Base-by-base conservation (phyloP, 1,140 invertebrate genomes). In the Brachystomella parvula region DNA sequence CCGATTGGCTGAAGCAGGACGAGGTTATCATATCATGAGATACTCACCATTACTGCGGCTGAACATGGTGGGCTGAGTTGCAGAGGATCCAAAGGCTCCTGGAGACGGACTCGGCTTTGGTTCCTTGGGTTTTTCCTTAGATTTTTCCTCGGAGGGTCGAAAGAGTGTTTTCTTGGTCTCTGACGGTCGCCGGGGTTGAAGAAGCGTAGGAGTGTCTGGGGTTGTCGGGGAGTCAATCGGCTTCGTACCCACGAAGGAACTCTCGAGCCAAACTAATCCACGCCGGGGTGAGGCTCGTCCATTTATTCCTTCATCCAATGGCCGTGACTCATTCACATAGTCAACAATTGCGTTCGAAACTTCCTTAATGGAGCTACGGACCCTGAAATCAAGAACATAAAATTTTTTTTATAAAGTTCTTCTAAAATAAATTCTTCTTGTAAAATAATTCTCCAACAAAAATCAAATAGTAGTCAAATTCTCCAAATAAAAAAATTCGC, bases 321-420 rank as follows among this genome's bases (percentile, higher is more conserved):
- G 69, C 35, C 65, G 70, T 26, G 53, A 69, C 66, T 74, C 73
- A 53, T 73, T 75, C 44, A 92, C 90, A 80, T 92, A 93, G 77
- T 92, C 89, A 49, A 92, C 90, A 71, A 94, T 93, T n/a, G 90
- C 90, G 69, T 89, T 92, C 35, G 90, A 92, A 33, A 94, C 90
- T 79, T 92, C 90, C 77, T 91, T 92, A 77, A 94, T 93, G 63
- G 89, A 92, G 67, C 88, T 86, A 73, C 90, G 88, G 72, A 94
- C 91, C 77, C 91, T 89, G 68, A 49, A 61, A n/a, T n/a, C n/a
- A n/a, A n/a, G n/a, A n/a, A n/a, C n/a, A n/a, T 28, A 60, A 66
- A 24, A 47, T 21, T 56, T 29, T 21, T 2, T 59, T 28, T 31
- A 33, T 0, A 32, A 59, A 65, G 26, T 58, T 44, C n/a, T 44